Evolutionary conservation across 1,140 invertebrate genomes (phyloP).

Genomic region (Idris sp.): DNA sequence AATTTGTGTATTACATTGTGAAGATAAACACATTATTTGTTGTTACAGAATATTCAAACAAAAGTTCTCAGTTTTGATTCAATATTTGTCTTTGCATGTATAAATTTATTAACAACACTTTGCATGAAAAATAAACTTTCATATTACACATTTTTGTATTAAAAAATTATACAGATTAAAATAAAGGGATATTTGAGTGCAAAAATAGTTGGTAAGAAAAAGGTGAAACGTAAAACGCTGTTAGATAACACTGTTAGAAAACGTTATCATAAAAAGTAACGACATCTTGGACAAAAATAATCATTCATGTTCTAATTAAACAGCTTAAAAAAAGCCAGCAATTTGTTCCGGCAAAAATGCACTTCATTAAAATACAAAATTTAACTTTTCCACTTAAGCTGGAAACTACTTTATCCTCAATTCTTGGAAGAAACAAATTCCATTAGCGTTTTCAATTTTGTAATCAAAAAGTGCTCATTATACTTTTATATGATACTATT

Average conservation of each 20-base stretch:
- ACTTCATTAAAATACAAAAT: constrained; percentile 57
- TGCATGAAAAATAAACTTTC: no score
- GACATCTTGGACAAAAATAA: constrained; percentile 20
- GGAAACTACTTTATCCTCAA: constrained; percentile 42
- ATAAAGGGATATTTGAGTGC: no score
- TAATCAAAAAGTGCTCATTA: constrained; percentile 57
- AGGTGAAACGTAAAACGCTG: no score
- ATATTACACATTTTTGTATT: no score
- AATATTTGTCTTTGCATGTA: no score
- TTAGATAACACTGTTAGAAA: constrained; percentile 1
- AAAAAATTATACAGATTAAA: no score
- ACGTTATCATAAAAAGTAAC: constrained; percentile 8
- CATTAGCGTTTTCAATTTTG: constrained; percentile 60
- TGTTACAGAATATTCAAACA: no score
- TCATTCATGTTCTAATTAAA: constrained; percentile 41
- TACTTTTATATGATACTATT: constrained; percentile 45
- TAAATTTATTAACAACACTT: no score
- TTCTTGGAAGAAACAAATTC: constrained; percentile 55
- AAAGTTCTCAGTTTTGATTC: no score
- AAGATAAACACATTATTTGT: no score
- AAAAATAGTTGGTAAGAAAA: no score
- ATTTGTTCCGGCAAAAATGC: constrained; percentile 40
- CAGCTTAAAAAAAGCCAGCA: constrained; percentile 29
- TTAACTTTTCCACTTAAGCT: constrained; percentile 56
- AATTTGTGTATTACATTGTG: no score